phyloP scores from a whole-genome alignment of 64 coral and sea anemone species.

The Dendrophyllia cribrosa region DNA sequence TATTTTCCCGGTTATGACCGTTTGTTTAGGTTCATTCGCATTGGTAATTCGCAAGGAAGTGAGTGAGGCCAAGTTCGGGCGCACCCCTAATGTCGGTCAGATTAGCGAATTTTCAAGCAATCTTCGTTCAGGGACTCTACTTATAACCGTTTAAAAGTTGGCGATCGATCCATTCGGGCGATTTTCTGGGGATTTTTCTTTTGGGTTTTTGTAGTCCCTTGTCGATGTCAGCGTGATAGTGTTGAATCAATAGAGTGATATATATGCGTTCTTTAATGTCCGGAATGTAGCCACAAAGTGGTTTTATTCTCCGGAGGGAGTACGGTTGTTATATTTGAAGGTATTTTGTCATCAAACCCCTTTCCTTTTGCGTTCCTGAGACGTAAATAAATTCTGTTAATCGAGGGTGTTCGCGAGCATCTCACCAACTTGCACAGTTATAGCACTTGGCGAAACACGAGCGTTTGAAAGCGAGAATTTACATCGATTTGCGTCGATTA shows the following conservation, averaged over 20 bases:
- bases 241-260: conserved; percentile 31
- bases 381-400: conserved; percentile 25
- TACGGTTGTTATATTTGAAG: conserved; percentile 13
- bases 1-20: background rate
- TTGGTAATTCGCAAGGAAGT: conserved; percentile 41
- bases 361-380: conserved; percentile 30
- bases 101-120: background rate
- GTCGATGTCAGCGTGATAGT: background rate
- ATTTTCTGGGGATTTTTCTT: background rate
- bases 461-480: conserved; percentile 17
- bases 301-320: conserved; percentile 16
- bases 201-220: background rate
- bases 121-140: background rate
- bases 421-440: background rate
- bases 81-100: conserved; percentile 16
- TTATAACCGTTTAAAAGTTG: background rate
- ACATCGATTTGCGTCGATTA: conserved; percentile 21
- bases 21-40: conserved; percentile 23
- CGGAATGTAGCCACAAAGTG: conserved; percentile 51
- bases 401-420: background rate
- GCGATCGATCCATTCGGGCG: background rate
- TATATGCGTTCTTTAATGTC: conserved; percentile 46
- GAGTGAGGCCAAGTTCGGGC: conserved; percentile 33
- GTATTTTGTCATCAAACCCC: conserved; percentile 14
- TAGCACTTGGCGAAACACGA: background rate